These are phyloP conservation scores for Hystrix brachyura DNA, from an alignment of 2,113 vertebrate genomes.

Conservation along the genomic window DNA sequence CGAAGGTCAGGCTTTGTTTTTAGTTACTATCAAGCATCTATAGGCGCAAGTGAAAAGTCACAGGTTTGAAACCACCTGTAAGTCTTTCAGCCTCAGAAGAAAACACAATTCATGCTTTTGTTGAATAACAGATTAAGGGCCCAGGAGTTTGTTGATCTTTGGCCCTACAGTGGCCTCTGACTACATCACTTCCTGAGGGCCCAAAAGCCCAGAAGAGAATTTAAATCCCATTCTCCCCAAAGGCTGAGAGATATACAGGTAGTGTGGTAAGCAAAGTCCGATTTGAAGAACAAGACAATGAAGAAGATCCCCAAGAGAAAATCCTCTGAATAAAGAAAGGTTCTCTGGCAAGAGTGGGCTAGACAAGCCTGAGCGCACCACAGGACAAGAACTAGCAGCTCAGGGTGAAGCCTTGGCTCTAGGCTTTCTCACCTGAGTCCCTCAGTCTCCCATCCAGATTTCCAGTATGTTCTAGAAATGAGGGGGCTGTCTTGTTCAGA, in stretches of 20 bases:
- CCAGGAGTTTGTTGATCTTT: neutral
- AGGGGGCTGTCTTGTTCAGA: neutral
- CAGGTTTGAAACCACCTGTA: neutral
- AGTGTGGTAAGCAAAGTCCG: neutral
- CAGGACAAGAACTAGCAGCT: neutral
- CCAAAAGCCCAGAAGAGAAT: constrained; percentile 1
- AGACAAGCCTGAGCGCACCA: neutral
- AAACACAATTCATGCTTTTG: neutral
- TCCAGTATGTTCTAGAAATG: neutral
- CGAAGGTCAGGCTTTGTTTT: neutral
- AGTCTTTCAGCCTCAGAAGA: neutral
- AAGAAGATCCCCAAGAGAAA: neutral
- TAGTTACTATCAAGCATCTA: neutral
- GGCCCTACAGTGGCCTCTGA: neutral
- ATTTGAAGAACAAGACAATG: constrained; percentile 5
- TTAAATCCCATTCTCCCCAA: neutral
- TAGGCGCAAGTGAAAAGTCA: neutral
- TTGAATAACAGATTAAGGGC: neutral
- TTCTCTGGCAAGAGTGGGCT: neutral
- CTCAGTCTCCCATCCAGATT: neutral
- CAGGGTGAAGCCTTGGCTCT: neutral
- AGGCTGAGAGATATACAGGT: neutral
- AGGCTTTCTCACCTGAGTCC: neutral
- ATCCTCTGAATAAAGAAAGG: neutral
- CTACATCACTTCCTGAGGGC: neutral